These are phyloP conservation scores for Eulemur rubriventer DNA, from an alignment of 2,797 vertebrate species.

Conservation along the genomic window DNA sequence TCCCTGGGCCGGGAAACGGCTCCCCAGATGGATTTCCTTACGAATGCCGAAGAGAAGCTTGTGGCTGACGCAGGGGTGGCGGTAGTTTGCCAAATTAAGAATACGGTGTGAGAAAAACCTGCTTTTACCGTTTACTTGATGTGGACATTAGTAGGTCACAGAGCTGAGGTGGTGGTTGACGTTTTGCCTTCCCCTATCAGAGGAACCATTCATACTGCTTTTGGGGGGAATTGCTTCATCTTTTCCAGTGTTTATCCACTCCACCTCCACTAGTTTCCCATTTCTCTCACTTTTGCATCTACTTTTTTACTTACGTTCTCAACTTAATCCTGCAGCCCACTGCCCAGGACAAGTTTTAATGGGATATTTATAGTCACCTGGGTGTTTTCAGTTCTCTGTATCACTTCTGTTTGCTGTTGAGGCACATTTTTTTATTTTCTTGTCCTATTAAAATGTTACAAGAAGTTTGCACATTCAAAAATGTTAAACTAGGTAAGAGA, in stretches of 20 bases:
- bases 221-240: not conserved
- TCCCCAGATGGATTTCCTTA: accelerated
- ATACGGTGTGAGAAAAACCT: not conserved
- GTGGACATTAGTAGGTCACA: not conserved
- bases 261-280: not conserved
- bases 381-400: not conserved
- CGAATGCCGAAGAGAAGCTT: accelerated
- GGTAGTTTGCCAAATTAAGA: not conserved
- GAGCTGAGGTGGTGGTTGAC: not conserved
- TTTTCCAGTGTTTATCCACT: not conserved
- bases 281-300: not conserved
- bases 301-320: accelerated
- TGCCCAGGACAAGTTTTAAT: not conserved
- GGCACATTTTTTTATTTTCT: not conserved
- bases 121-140: not conserved
- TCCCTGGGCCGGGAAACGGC: accelerated
- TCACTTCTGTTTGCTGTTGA: not conserved
- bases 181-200: not conserved
- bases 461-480: not conserved
- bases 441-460: not conserved
- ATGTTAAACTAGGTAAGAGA: not conserved
- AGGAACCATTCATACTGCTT: not conserved
- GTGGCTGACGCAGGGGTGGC: accelerated
- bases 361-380: not conserved
- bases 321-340: not conserved